Percentiles rank a stretch among this genome's conserved stretches.
phyloP scores from a whole-genome alignment of 1,140 invertebrate genomes.

The Hydropsyche tenuis region DNA sequence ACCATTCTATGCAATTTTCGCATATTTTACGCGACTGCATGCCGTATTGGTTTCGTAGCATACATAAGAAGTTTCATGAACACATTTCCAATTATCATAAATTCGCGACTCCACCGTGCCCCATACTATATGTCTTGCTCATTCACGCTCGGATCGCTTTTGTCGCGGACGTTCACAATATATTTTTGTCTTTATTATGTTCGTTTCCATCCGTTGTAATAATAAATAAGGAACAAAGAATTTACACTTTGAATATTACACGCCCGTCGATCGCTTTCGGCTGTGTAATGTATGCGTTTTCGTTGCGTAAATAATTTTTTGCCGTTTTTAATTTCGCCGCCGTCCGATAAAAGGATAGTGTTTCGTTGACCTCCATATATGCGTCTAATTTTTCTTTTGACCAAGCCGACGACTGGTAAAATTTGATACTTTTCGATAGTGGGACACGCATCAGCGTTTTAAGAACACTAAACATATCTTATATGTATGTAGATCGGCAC shows the following conservation, averaged over 20 bases:
- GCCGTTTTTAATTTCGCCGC: background rate
- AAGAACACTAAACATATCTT: too few relatives aligned
- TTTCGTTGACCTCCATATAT: slow-evolving; percentile 3
- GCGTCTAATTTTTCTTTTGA: slow-evolving; percentile 1
- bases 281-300: background rate
- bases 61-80: slow-evolving; percentile 22
- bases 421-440: slow-evolving; percentile 27
- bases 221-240: slow-evolving; percentile 13
- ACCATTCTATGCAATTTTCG: slow-evolving; percentile 22
- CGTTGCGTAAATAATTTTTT: background rate
- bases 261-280: background rate
- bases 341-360: background rate
- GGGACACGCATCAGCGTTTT: slow-evolving; percentile 13
- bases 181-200: slow-evolving; percentile 11
- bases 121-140: slow-evolving; percentile 23
- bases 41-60: background rate
- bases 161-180: background rate
- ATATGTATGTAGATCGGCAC: too few relatives aligned
- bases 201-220: background rate
- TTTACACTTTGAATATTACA: background rate
- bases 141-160: background rate
- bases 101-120: slow-evolving; percentile 20
- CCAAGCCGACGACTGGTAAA: background rate
- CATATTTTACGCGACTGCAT: slow-evolving; percentile 16
- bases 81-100: slow-evolving; percentile 45